A percentile compares a stretch with the other conserved stretches of the same genome.
phyloP scores from a whole-genome alignment of 2,797 vertebrate genomes.

The Dendrocincla fuliginosa region DNA sequence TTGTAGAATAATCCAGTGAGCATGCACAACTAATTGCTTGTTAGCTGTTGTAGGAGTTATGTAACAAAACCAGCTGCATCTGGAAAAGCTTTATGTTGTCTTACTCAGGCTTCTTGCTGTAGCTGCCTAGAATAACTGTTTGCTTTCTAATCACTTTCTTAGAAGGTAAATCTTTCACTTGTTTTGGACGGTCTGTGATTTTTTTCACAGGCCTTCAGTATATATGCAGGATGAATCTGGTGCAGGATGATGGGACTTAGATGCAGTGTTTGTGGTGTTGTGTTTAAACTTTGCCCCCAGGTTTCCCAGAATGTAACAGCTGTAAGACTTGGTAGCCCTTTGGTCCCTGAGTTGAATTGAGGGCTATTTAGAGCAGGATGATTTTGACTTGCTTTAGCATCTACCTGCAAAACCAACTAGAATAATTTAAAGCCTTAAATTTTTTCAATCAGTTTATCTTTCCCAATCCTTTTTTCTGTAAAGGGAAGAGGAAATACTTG shows the following conservation, averaged over 20 bases:
- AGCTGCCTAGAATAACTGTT: neutral
- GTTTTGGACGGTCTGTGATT: neutral
- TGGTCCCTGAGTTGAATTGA: neutral
- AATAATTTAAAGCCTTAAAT: neutral
- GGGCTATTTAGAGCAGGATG: neutral
- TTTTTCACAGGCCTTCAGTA: neutral
- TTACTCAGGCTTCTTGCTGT: neutral
- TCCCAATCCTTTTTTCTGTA: neutral
- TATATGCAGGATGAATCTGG: neutral
- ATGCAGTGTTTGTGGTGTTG: neutral
- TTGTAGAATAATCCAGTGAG: neutral
- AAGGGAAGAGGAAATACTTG: neutral
- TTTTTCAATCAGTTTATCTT: neutral
- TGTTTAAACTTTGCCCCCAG: neutral
- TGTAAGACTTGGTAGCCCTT: neutral
- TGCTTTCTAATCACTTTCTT: neutral
- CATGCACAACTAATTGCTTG: neutral
- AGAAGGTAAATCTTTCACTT: neutral
- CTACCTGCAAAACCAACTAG: neutral
- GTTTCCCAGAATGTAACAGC: neutral
- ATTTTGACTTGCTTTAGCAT: neutral
- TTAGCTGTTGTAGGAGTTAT: neutral
- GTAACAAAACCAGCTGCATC: neutral
- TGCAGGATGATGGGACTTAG: neutral
- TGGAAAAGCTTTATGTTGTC: neutral